Base-by-base conservation (phyloP, 2,888 invertebrate species). In the Heliconius ethilla region DNA sequence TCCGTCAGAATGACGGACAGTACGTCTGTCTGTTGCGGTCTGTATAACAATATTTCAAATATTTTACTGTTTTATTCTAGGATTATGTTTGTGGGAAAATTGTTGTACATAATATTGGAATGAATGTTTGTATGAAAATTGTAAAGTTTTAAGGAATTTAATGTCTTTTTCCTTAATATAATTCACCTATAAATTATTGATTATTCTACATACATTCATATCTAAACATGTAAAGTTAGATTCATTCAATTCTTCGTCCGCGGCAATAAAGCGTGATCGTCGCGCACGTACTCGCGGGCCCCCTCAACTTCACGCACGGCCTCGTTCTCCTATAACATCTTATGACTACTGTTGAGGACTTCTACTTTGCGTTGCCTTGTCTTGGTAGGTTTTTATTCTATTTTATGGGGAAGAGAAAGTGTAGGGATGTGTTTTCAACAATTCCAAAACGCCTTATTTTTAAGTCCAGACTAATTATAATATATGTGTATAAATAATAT, bases 221-320 rank as follows among this genome's bases (percentile, higher is more conserved):
- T 65, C 65, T 66, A 59, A 66, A 59, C 73, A 77, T 37, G 63
- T 74, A 73, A 59, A 80, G 76, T 70, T 67, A 74, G 66, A 78
- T 72, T 90, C 91, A 91, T 91, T 91, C 90, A 92, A 90, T 91
- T 91, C 89, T 86, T 87, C 89, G 88, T 89, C 89, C 87, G 85
- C 83, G 80, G 88, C 91, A 89, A 91, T 92, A 91, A 92, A 91
- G 92, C 89, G 91, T 88, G 92, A 92, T 91, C 91, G 93, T 92
- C 92, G 94, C 94, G 94, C 94, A 94, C 94, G 94, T 92, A 93
- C 89, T 89, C 88, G 81, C 79, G 82, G 55, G 59, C 75, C 78
- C 79, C 75, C 78, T 76, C 78, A 40, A 78, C 75, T 78, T 89
- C 86, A 91, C 91, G 91, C 92, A 91, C 91, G 91, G 86, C 76